Evolutionary conservation across 1,140 invertebrate species (phyloP).

Genomic region (Cydia splendana): DNA sequence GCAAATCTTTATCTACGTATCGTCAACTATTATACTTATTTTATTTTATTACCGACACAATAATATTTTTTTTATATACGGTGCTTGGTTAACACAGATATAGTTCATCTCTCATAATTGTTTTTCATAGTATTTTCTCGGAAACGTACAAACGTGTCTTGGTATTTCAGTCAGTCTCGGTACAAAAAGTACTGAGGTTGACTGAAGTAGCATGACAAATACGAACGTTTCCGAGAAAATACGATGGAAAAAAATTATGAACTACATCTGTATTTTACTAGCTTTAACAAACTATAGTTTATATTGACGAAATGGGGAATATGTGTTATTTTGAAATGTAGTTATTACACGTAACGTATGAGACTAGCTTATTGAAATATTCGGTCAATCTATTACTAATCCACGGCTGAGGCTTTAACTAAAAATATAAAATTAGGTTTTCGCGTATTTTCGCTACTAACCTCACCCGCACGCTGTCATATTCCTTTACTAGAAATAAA

Average conservation of each 20-base stretch:
- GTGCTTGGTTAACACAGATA: slow-evolving; percentile 36
- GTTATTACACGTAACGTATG: slow-evolving; percentile 58
- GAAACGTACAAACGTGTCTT: too few species aligned
- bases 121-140: too few species aligned
- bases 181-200: too few species aligned
- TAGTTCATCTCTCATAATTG: too few species aligned
- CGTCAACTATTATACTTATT: slow-evolving; percentile 9
- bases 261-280: not conserved
- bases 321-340: slow-evolving; percentile 27
- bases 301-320: slow-evolving; percentile 12
- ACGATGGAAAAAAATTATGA: too few species aligned
- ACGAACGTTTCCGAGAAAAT: too few species aligned
- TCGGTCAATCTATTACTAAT: slow-evolving; percentile 51
- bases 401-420: slow-evolving; percentile 16
- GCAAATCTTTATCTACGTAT: slow-evolving; percentile 1
- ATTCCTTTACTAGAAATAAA: slow-evolving; percentile 69
- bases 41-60: not conserved
- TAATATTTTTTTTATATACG: slow-evolving; percentile 33
- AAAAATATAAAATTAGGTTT: not conserved
- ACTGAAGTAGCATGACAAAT: too few species aligned
- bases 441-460: slow-evolving; percentile 32
- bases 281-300: not conserved
- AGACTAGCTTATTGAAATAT: slow-evolving; percentile 75
- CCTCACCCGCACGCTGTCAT: slow-evolving; percentile 50
- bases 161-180: too few species aligned